A percentile compares a stretch with the other conserved stretches of the same genome.
Evolutionary conservation across 2,113 vertebrate species (phyloP).

Genomic region (Calcarius ornatus): DNA sequence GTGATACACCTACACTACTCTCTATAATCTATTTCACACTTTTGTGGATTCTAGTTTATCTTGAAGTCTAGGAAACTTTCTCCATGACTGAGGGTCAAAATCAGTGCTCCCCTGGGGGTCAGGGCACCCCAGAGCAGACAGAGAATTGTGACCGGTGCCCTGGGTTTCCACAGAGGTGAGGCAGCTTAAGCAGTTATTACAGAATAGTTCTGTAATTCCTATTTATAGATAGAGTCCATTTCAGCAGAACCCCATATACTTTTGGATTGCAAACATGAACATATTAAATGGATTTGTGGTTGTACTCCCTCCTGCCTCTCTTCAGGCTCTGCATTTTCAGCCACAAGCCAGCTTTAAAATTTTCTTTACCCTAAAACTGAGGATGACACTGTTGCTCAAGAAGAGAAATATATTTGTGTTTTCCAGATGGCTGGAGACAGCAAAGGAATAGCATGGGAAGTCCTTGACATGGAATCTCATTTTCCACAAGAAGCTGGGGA

Average conservation of each 20-base stretch:
- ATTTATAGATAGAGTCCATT: background rate
- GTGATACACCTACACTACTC: too few relatives aligned
- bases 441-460: background rate
- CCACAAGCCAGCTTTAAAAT: background rate
- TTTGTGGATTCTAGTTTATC: too few relatives aligned
- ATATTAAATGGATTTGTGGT: background rate
- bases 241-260: background rate
- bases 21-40: too few relatives aligned
- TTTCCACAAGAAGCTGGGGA: background rate
- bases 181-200: background rate
- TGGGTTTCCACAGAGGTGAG: background rate
- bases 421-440: conserved; percentile 49
- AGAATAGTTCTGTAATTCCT: background rate
- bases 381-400: background rate
- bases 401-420: background rate
- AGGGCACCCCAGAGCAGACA: too few relatives aligned
- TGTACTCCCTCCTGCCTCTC: accelerated
- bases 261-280: background rate
- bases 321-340: background rate
- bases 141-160: too few relatives aligned
- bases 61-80: too few relatives aligned
- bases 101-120: too few relatives aligned
- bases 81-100: too few relatives aligned
- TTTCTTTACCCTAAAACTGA: background rate
- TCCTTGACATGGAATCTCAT: background rate